Evolutionary conservation across 2,797 vertebrate genomes (phyloP).

Genomic region (Argya squamiceps): DNA sequence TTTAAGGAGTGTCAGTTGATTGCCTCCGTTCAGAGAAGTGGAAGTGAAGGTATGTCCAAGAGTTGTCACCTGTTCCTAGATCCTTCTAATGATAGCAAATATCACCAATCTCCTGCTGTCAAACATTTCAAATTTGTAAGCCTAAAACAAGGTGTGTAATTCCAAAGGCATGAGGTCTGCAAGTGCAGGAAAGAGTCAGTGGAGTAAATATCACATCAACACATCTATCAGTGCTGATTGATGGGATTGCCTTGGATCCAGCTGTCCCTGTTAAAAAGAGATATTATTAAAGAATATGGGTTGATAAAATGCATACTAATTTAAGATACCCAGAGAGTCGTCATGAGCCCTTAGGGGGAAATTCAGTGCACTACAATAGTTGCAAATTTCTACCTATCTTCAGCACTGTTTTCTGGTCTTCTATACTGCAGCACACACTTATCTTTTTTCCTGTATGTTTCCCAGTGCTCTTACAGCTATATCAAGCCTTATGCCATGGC

Average conservation of each 20-base stretch:
- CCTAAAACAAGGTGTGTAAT: neutral
- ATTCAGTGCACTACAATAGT: neutral
- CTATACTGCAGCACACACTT: neutral
- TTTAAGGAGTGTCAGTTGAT: neutral
- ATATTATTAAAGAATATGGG: neutral
- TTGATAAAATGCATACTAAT: neutral
- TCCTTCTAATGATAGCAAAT: neutral
- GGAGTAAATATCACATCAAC: neutral
- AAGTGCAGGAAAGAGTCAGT: neutral
- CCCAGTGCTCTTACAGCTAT: neutral
- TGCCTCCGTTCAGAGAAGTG: neutral
- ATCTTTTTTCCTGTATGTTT: neutral
- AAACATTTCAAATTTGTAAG: neutral
- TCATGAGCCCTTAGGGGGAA: accelerated
- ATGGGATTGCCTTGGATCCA: neutral
- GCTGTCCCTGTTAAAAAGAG: neutral
- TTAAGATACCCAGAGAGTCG: neutral
- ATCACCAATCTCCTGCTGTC: neutral
- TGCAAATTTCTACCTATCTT: neutral
- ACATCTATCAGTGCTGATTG: neutral
- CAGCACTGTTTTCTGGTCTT: neutral
- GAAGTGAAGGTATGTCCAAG: neutral
- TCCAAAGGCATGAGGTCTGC: neutral
- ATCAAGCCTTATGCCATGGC: neutral
- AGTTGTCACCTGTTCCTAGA: neutral